Conservation (phyloP, 1,140 invertebrate genomes). For the Drosophila kurseongensis region DNA sequence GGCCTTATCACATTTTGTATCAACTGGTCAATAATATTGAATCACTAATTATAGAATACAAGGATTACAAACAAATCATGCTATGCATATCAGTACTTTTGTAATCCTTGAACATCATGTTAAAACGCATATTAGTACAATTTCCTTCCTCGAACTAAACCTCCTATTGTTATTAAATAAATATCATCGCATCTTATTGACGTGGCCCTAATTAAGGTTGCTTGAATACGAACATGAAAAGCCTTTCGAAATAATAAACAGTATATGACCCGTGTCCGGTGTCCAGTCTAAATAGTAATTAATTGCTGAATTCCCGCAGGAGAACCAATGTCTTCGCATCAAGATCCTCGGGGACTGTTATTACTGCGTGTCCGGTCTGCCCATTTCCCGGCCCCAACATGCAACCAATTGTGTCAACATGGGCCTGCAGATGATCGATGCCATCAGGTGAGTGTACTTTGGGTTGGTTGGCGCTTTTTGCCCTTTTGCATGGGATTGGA, state of each 20-base stretch:
- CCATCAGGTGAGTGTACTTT: constrained; percentile 90
- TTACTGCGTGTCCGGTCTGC: constrained; percentile 97
- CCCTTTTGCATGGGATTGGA: not conserved
- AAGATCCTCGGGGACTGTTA: constrained; percentile 98
- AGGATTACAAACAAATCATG: no score
- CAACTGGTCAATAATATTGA: no score
- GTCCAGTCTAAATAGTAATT: constrained; percentile 2
- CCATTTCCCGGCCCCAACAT: constrained; percentile 95
- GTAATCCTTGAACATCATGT: no score
- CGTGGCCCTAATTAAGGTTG: no score
- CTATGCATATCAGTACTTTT: no score
- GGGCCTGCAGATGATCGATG: constrained; percentile 98
- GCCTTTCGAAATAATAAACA: not conserved
- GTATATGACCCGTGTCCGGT: not conserved
- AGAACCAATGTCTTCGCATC: constrained; percentile 97
- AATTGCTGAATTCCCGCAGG: constrained; percentile 86
- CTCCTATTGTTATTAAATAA: no score
- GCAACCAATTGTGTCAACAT: constrained; percentile 98
- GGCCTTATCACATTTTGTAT: no score
- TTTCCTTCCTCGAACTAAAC: no score
- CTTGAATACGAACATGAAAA: not conserved
- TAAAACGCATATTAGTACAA: no score
- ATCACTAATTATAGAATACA: no score
- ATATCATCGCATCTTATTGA: no score
- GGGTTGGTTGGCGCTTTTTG: not conserved